Base-by-base conservation (phyloP, 2,797 vertebrate genomes). In the Philypnodon macrostomus region DNA sequence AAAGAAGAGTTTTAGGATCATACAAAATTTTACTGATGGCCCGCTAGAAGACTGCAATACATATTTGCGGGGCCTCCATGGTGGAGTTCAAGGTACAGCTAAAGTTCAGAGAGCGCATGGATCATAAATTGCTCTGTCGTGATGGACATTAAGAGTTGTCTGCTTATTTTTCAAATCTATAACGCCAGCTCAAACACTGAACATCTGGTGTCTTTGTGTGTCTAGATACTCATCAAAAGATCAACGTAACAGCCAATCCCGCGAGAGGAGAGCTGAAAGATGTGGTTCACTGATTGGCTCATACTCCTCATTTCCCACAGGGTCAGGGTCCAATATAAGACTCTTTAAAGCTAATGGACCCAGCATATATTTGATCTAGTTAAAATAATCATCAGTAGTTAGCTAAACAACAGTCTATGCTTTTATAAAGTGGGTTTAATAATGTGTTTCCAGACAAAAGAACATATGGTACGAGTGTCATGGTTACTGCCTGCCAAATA, bases 101-200 rank as follows among this genome's bases (percentile, higher is more conserved):
- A 24, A 11, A 58, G 8, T 56, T 60, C 44, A 53, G 58, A 24
- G 50, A 24, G 14, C n/a, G 14, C 45, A 46, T 1, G 21, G 23
- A 46, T 19, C 45, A 27, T 63, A 51, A 69, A 55, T 47, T 27
- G 37, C 30, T 44, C 36, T 31, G 9, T 13, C 35, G 40, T 47
- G 39, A 35, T 27, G 21, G 16, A 58, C 33, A 32, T 47, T n/a
- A 37, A 24, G 9, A 29, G 30, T 34, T 56, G 33, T 29, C 46
- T 1, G 12, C 31, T 50, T 53, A 53, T 56, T 63, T 41, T 45
- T 53, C 14, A 10, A 59, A 31, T 31, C 17, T 11, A 11, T 7
- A 54, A 60, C 36, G 63, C 75, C 75, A 78, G 73, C 44, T 53
- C 31, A 76, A 77, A 80, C 46, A 78, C 27, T 5, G 15, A 71